Evolutionary conservation across 2,888 invertebrate species (phyloP).

Genomic region (Rhyacophila evoluta): DNA sequence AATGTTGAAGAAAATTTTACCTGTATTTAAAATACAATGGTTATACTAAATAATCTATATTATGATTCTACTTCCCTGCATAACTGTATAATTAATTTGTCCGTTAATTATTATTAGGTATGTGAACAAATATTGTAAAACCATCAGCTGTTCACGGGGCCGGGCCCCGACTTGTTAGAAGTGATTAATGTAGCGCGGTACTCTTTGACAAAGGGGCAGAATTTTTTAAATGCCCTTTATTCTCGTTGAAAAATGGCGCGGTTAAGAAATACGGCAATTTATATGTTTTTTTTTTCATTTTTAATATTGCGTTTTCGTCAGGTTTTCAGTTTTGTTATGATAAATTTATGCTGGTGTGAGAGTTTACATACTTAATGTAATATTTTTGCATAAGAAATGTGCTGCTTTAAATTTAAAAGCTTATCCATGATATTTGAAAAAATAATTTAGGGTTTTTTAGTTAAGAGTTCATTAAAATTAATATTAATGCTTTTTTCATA

Average conservation of each 20-base stretch:
- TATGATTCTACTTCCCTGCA: too few relatives aligned
- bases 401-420: background rate
- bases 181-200: background rate
- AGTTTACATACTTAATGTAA: conserved; percentile 5
- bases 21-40: too few relatives aligned
- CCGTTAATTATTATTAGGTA: too few relatives aligned
- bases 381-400: background rate
- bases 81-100: too few relatives aligned
- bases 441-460: too few relatives aligned
- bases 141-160: background rate
- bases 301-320: background rate
- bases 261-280: conserved; percentile 1
- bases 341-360: background rate
- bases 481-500: too few relatives aligned
- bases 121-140: too few relatives aligned
- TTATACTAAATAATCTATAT: too few relatives aligned
- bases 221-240: conserved; percentile 27
- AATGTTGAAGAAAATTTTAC: too few relatives aligned
- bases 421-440: background rate
- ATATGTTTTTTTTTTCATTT: background rate
- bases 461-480: too few relatives aligned
- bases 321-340: background rate
- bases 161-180: background rate
- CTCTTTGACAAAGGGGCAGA: conserved; percentile 17
- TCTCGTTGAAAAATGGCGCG: background rate